Conservation (phyloP, 2,797 vertebrate species). For the Chlorospingus flavigularis region DNA sequence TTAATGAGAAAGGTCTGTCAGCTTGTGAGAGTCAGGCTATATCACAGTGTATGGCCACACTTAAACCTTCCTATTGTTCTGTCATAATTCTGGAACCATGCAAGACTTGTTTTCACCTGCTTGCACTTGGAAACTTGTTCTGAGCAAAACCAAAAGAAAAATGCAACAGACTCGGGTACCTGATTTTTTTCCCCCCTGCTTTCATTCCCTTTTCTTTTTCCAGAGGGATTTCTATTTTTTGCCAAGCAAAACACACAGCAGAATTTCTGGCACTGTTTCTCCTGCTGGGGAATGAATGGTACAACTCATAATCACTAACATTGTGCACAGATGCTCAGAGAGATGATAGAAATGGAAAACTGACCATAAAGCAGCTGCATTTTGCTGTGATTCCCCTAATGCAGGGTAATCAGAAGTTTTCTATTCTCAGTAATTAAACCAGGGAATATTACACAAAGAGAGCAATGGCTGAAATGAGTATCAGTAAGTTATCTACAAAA, state of each 20-base stretch:
- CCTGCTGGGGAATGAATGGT: conserved; percentile 29
- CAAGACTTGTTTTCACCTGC: neutral
- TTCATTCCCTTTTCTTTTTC: neutral
- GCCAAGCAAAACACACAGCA: conserved; percentile 32
- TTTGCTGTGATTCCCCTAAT: conserved; percentile 35
- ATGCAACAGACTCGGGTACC: accelerated
- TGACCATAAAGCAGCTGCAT: conserved; percentile 55
- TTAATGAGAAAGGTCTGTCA: neutral
- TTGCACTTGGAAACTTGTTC: neutral
- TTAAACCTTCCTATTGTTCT: neutral
- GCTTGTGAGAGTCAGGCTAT: neutral
- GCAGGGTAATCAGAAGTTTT: neutral
- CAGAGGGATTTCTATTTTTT: neutral
- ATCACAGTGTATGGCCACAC: neutral
- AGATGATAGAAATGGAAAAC: conserved; percentile 47
- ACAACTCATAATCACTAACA: conserved; percentile 41
- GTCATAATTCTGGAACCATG: neutral
- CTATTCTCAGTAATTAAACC: conserved; percentile 42
- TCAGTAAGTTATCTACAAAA: neutral
- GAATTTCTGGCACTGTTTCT: conserved; percentile 38
- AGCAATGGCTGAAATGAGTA: neutral
- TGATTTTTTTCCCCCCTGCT: neutral
- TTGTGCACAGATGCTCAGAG: conserved; percentile 53
- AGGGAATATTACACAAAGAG: neutral
- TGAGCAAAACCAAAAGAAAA: neutral